Base-by-base conservation (phyloP, 2,113 vertebrate species). In the Sceloporus undulatus region DNA sequence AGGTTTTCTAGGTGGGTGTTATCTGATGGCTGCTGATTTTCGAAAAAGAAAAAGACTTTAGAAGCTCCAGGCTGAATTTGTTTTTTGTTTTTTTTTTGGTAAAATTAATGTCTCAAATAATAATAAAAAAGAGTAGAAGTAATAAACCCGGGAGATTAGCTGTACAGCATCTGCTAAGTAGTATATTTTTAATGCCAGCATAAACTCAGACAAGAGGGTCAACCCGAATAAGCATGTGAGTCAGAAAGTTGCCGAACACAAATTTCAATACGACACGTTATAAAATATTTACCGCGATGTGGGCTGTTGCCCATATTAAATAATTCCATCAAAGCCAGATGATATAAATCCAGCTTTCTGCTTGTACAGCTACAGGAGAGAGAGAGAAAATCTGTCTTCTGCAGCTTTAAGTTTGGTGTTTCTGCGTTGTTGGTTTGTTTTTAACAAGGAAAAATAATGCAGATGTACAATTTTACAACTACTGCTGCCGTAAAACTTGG, bases 91-190 rank as follows among this genome's bases (percentile, higher is more conserved):
- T 59, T 59, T 59, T 56, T 59, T 59, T 59, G 5, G 5, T 86
- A 94, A 95, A 95, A 95, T 88, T 84, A 92, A 94, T 94, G 80
- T 34, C 90, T 92, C 93, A 92, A 85, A 93, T 89, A 94, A 34
- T 48, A 6, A 48, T 94, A 95, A 68, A 90, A 87, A 5, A 13
- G 27, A 86, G 90, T 21, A 79, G 89, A 87, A 91, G 83, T 87
- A 92, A 94, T 93, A 95, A 96, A 87, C 77, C 62, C 89, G 75
- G 0, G 0, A 93, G 93, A 94, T 88, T 79, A 94, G 83, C 91
- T 91, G 82, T 29, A 85, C 56, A 93, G 66, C 93, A 95, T 93
- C 93, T 95, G 94, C 77, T 94, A 94, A 93, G 76, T 18, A 93
- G 85, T 85, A 92, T 89, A 88, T 90, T 94, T 92, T 94, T 93